Evolutionary conservation across 2,888 invertebrate species (phyloP).

Genomic region (Lepidochitona cinerea): DNA sequence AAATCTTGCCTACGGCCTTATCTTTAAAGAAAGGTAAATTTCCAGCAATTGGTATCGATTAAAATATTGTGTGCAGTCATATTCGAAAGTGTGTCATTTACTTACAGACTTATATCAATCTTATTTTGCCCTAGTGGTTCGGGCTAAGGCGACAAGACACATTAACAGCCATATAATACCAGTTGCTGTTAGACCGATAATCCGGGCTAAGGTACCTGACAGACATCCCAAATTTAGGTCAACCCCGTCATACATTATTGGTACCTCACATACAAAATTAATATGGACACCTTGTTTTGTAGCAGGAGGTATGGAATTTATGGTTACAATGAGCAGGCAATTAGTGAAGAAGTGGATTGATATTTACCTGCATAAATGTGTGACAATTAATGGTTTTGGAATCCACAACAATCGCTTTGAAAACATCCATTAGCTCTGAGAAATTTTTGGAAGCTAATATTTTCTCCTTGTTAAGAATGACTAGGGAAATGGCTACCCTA

Average conservation of each 20-base stretch:
- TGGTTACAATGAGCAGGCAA: neutral
- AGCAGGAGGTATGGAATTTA: neutral
- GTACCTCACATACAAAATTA: no score
- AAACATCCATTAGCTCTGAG: constrained; percentile 84
- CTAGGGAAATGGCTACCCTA: constrained; percentile 87
- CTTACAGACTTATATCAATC: no score
- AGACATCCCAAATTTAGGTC: neutral
- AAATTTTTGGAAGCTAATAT: constrained; percentile 87
- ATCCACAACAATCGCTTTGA: constrained; percentile 85
- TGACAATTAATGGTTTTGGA: constrained; percentile 88
- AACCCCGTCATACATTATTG: neutral
- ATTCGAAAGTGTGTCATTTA: no score
- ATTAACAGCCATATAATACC: no score
- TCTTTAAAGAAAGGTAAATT: no score
- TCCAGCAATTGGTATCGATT: no score
- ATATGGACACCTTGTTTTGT: neutral
- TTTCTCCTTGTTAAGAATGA: constrained; percentile 73
- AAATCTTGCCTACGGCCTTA: no score
- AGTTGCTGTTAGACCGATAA: no score
- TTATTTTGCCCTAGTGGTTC: no score
- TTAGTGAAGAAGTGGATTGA: neutral
- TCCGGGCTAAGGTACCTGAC: no score
- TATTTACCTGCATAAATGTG: constrained; percentile 85
- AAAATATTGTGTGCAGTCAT: no score
- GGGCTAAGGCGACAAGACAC: no score